These are phyloP conservation scores for Mercenaria mercenaria DNA, from an alignment of 1,140 invertebrate species.

Conservation along the genomic window DNA sequence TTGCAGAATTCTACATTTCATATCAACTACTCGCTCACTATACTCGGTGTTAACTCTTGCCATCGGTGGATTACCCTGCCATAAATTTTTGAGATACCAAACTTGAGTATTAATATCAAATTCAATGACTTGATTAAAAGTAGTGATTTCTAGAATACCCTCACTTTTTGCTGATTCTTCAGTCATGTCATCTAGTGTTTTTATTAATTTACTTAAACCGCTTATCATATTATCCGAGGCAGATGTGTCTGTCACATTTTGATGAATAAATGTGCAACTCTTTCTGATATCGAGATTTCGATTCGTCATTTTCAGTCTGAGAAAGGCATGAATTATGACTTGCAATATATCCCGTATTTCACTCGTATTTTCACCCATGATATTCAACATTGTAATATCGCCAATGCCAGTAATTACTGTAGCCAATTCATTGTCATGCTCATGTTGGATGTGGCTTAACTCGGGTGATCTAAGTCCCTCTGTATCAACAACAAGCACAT, in stretches of 20 bases:
- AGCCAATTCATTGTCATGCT: slow-evolving; percentile 63
- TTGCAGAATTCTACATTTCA: background rate
- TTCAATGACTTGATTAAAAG: background rate
- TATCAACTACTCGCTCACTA: background rate
- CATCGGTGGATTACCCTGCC: slow-evolving; percentile 9
- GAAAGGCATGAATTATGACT: slow-evolving; percentile 56
- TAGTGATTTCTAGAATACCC: background rate
- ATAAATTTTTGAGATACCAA: background rate
- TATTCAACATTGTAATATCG: slow-evolving; percentile 55
- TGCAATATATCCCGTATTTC: slow-evolving; percentile 61
- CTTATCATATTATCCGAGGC: background rate
- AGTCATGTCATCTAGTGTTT: slow-evolving; percentile 30
- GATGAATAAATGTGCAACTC: slow-evolving; percentile 49
- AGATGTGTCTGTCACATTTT: slow-evolving; percentile 27
- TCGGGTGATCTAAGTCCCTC: slow-evolving; percentile 43
- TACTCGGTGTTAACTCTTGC: background rate
- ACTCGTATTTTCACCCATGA: slow-evolving; percentile 52
- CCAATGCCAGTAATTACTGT: slow-evolving; percentile 60
- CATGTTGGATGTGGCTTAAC: background rate
- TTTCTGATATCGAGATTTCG: slow-evolving; percentile 7
- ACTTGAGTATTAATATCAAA: background rate
- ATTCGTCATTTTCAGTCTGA: slow-evolving; percentile 43
- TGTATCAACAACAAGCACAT: slow-evolving; percentile 26
- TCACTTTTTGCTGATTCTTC: background rate
- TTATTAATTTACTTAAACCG: background rate